Evolutionary conservation across 2,888 invertebrate genomes (phyloP).

Genomic region (Diarsia mendica): DNA sequence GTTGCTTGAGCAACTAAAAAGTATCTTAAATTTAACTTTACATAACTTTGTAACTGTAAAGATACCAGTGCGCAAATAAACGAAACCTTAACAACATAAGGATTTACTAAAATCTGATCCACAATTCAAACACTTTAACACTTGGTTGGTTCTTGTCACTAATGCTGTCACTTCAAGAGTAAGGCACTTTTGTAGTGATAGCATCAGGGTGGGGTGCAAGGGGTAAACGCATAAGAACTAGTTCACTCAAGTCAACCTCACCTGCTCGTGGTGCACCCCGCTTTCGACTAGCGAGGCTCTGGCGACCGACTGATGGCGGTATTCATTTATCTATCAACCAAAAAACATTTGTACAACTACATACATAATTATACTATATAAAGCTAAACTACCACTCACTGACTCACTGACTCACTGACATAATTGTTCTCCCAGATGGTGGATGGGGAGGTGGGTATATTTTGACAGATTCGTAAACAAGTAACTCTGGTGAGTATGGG

Average conservation of each 20-base stretch:
- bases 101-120: background rate
- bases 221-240: constrained; percentile 16
- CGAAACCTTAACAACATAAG: no score
- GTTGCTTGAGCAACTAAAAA: no score
- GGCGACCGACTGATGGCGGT: constrained; percentile 35
- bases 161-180: constrained; percentile 20
- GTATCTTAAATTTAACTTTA: background rate
- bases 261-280: constrained; percentile 54
- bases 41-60: background rate
- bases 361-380: no score
- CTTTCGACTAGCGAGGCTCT: constrained; percentile 45
- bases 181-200: constrained; percentile 6
- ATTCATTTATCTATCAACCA: background rate
- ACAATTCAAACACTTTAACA: background rate
- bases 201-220: constrained; percentile 50
- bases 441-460: no score
- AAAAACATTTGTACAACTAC: background rate
- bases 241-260: constrained; percentile 44
- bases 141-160: constrained; percentile 2
- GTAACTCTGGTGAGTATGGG: no score
- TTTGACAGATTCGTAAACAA: no score
- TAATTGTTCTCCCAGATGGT: no score
- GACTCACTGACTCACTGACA: no score
- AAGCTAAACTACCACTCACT: no score
- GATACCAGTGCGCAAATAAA: background rate